Base-by-base conservation (phyloP, 2,113 vertebrate genomes). In the Xiphias gladius region DNA sequence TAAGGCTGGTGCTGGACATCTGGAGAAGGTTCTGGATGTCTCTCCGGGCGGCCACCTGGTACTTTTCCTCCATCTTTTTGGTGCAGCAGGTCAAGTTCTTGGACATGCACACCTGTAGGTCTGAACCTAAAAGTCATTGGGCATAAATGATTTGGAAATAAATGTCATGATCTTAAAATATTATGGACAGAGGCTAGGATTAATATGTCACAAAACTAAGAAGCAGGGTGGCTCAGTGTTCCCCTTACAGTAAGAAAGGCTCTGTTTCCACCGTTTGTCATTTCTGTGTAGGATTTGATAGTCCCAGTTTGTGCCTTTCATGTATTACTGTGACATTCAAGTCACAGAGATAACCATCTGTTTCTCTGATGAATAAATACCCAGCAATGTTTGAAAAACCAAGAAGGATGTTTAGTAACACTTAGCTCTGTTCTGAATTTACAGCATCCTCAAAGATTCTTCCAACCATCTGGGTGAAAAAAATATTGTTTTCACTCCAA, bases 51-150 rank as follows among this genome's bases (percentile, higher is more conserved):
- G 95, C 94, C 65, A 88, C 39, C 61, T 97, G 97, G 52, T 97
- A 98, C 20, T 88, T 92, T 86, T 97, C 96, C 88, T 98, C 97
- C 95, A 97, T 96, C 91, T 95, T 97, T 84, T 93, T 97, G 65
- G 96, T 97, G 90, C 97, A 99, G 80, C 97, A 99, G 1, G 96
- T 96, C 78, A 93, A 71, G 81, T 92, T 96, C 90, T 89, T 93
- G 71, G 95, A 95, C 66, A 54, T 55, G 84, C 97, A 99, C 68
- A 99, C 95, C 87, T 97, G 97, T 54, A 98, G 96, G 89, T 97
- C 96, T 55, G 73, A 78, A 76, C 96, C 97, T 98, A 74, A 28
- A 89, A 91, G 58, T 22, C 30, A 69, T 30, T 26, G 13, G 59
- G 16, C 71, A 26, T 1, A 54, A 62, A 70, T 14, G 41, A 4